Conservation (phyloP, 2,113 vertebrate genomes). For the Hyperopisus bebe region DNA sequence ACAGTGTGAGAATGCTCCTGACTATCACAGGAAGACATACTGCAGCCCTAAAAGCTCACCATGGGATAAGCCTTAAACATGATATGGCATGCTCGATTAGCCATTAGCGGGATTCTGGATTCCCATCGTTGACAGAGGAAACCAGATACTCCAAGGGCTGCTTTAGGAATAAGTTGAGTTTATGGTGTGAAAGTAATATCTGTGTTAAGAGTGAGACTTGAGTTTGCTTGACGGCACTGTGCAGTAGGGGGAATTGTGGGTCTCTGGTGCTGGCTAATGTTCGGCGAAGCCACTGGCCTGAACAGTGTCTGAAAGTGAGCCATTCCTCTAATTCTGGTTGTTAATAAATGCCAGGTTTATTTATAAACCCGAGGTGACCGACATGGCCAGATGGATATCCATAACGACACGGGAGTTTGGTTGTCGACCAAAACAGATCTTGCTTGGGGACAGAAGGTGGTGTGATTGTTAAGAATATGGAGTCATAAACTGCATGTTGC, state of each 20-base stretch:
- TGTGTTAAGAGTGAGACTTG: slow-evolving; percentile 6
- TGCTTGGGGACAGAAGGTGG: background rate
- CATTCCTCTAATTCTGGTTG: background rate
- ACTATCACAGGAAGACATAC: background rate
- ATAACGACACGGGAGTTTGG: background rate
- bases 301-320: slow-evolving; percentile 2
- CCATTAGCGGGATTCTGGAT: background rate
- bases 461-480: background rate
- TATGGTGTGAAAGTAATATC: slow-evolving; percentile 4
- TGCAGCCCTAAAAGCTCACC: slow-evolving; percentile 10
- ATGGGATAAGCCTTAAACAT: slow-evolving; percentile 4
- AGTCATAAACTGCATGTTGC: background rate
- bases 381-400: slow-evolving; percentile 4
- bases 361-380: background rate
- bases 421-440: slow-evolving; percentile 2
- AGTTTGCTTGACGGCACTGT: background rate
- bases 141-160: background rate
- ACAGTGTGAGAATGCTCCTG: background rate
- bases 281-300: background rate
- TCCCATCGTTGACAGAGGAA: background rate
- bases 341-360: background rate
- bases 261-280: background rate
- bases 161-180: slow-evolving; percentile 16
- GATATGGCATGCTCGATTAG: slow-evolving; percentile 14
- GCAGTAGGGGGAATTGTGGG: background rate